Evolutionary conservation across 2,797 vertebrate genomes (phyloP), one percentile per base, ranked within the genome.

Genomic region (Sebastes oblongus): DNA sequence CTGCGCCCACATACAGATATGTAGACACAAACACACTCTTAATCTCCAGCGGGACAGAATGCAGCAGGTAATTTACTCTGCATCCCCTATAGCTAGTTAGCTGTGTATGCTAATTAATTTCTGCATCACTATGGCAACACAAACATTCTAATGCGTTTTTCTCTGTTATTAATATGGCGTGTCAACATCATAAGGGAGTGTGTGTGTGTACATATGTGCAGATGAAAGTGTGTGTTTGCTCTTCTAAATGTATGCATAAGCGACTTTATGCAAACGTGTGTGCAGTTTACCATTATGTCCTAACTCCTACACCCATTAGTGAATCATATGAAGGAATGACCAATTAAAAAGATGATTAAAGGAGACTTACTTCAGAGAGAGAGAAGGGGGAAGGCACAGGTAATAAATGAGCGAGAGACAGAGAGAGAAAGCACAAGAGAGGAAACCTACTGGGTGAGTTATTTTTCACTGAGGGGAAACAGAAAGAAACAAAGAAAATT

Each of bases 331-430:
- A 90, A 74, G 78, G 76, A 91, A 80, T 83, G 84, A 81, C 74
- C 89, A 90, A 90, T 93, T 93, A 89, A 90, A 89, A 92, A 86
- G 65, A 72, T 74, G 82, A 92, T 93, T 89, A 91, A 77, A 89
- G 46, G 73, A 88, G 75, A 88, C 72, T 59, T 77, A 66, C 65
- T 77, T 82, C 39, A 67, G 65, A 22, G 52, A 50, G 30, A n/a
- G 34, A n/a, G 22, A 25, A 32, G 60, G 46, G 39, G 61, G 78
- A 27, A 16, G 46, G 52, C 50, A 36, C 14, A 77, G 64, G 69
- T 75, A 75, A 78, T 74, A 83, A 82, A 87, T 62, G 29, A 82
- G 29, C 20, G 4, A 67, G 72, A 77, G 13, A 59, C 25, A 59
- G 25, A 36, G 20, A 52, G 20, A 52, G 12, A 62, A 36, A 60